Base-by-base conservation (phyloP, 2,113 vertebrate genomes). In the Lepus americanus region DNA sequence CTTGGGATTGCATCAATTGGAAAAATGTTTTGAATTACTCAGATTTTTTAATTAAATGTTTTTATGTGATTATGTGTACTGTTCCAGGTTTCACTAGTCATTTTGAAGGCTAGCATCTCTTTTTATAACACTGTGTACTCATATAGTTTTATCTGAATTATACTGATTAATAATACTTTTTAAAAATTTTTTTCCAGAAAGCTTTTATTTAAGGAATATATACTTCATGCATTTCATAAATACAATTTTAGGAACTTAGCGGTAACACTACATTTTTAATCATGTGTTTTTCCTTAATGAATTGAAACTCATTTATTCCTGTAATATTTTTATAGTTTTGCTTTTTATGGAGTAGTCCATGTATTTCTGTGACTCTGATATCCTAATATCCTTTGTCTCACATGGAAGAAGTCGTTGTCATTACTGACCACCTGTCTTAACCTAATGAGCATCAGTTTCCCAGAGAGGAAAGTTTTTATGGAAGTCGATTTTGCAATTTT, bases 381-480 rank as follows among this genome's bases (percentile, higher is more conserved):
- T 31, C 20, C 36, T 66, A 74, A 74, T 64, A 59, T 94, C 36
- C 61, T 87, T 80, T 93, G 59, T 87, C 14, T 93, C 33, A 6
- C 31, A 0, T 51, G 64, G 49, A 23, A 36, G 14, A 80, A 73
- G 78, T 63, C 4, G 4, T 25, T 72, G 31, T 59, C 72, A 72
- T 44, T 67, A 25, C 19, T 16, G 44, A 64, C 49, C 27, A 63
- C 29, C n/a, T 74, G 16, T 87, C n/a, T 59, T 67, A 59, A 93
- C 8, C 39, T 27, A 69, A 95, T 12, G 39, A 72, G 5, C 20
- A 9, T n/a, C 78, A 14, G 14, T 53, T 20, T 87, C 53, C n/a
- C 29, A 49, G 1, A 9, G 39, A 91, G 31, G 67, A 64, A 85
- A 66, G 4, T 86, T 92, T 96, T 83, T 33, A 61, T 29, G 31